A percentile compares a stretch with the other conserved stretches of the same genome.
Conservation (phyloP, 2,113 vertebrate species). For the Periophthalmus modestus region DNA sequence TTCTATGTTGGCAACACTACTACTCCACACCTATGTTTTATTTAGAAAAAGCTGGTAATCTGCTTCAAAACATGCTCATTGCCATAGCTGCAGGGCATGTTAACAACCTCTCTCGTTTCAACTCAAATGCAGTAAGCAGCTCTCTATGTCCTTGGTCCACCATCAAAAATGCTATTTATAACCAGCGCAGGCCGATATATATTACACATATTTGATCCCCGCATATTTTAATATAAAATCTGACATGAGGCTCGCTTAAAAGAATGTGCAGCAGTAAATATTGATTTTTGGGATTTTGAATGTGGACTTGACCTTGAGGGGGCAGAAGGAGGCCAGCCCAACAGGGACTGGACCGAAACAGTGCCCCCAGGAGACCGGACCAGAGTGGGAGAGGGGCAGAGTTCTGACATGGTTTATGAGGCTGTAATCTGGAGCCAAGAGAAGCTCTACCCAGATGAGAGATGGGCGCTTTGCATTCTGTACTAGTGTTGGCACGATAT, state of each 20-base stretch:
- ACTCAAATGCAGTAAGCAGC: background rate
- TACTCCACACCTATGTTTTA: background rate
- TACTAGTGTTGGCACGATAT: too few species aligned
- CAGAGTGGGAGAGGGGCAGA: background rate
- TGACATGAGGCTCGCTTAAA: background rate
- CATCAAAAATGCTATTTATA: constrained; percentile 6
- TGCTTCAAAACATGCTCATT: background rate
- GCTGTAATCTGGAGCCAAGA: constrained; percentile 5
- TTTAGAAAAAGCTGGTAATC: background rate
- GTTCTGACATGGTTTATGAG: constrained; percentile 3
- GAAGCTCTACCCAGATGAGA: background rate
- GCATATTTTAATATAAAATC: constrained; percentile 5
- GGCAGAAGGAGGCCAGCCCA: background rate
- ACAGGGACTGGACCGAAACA: background rate
- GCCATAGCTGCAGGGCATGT: background rate
- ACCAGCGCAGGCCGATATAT: background rate
- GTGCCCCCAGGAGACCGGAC: background rate
- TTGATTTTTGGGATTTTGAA: background rate
- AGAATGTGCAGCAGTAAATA: background rate
- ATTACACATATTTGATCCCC: constrained; percentile 6
- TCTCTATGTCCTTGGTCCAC: background rate
- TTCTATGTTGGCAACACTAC: background rate
- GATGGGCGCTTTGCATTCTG: background rate
- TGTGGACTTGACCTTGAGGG: constrained; percentile 3
- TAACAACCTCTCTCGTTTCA: background rate